These are phyloP conservation scores for Craterocephalus amniculus DNA, from an alignment of 2,797 vertebrate genomes.

Conservation along the genomic window DNA sequence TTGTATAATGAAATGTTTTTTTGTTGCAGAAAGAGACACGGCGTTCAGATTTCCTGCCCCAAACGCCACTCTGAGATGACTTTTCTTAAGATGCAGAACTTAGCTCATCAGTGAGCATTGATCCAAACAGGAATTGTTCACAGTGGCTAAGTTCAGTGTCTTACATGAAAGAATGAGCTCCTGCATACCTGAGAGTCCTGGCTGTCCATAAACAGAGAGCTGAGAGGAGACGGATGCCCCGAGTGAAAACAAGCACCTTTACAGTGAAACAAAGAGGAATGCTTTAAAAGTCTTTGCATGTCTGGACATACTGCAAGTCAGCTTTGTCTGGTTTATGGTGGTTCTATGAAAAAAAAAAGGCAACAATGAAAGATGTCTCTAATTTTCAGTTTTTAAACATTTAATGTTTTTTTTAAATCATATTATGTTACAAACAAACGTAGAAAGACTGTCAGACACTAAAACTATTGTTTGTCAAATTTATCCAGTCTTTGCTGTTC, in stretches of 20 bases:
- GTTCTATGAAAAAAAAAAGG: not conserved
- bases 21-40: constrained; percentile 32
- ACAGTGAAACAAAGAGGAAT: constrained; percentile 55
- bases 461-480: constrained; percentile 1
- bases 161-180: constrained; percentile 71
- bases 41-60: constrained; percentile 6
- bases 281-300: constrained; percentile 50
- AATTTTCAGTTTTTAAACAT: not conserved
- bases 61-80: constrained; percentile 6
- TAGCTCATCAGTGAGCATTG: constrained; percentile 83
- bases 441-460: not conserved
- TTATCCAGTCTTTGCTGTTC: not conserved
- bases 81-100: constrained; percentile 80
- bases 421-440: not conserved
- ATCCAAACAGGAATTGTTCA: constrained; percentile 75
- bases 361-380: not conserved
- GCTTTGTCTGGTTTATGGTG: constrained; percentile 16
- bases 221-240: constrained; percentile 8
- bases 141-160: constrained; percentile 86
- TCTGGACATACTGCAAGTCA: constrained; percentile 48
- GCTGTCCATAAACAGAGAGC: constrained; percentile 1
- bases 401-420: not conserved
- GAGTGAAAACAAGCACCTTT: constrained; percentile 17
- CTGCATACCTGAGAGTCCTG: constrained; percentile 25
- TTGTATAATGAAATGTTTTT: not conserved